Evolutionary conservation across 2,113 vertebrate species (phyloP).

Genomic region (Neodon shergylaensis): DNA sequence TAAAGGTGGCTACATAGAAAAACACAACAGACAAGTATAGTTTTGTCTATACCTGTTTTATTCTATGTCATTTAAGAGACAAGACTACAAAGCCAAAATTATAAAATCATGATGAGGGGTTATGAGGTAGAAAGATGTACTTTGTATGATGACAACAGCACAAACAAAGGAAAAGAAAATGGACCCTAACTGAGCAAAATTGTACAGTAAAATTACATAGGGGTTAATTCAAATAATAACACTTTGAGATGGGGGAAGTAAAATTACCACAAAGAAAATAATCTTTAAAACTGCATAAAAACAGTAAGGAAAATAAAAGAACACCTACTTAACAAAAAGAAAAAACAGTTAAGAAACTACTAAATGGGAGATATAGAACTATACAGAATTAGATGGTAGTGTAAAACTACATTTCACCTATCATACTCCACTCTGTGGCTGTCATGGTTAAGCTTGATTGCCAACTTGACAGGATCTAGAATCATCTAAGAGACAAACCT

Average conservation of each 20-base stretch:
- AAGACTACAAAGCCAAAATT: constrained; percentile 16
- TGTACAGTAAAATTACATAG: background rate
- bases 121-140: background rate
- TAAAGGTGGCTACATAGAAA: background rate
- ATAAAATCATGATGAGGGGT: background rate
- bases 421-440: background rate
- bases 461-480: background rate
- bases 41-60: background rate
- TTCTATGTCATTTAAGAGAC: background rate
- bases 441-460: too few relatives aligned
- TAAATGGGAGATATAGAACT: background rate
- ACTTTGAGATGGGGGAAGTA: background rate
- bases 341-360: background rate
- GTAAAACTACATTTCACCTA: background rate
- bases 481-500: background rate
- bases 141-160: background rate
- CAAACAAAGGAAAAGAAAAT: background rate
- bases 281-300: background rate
- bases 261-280: constrained; percentile 8
- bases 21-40: background rate
- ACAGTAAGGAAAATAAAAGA: constrained; percentile 5
- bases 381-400: background rate
- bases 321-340: background rate
- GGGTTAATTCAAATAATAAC: background rate
- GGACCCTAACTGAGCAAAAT: background rate